Conservation (phyloP, 2,797 vertebrate genomes). For the Tokudaia muenninki region DNA sequence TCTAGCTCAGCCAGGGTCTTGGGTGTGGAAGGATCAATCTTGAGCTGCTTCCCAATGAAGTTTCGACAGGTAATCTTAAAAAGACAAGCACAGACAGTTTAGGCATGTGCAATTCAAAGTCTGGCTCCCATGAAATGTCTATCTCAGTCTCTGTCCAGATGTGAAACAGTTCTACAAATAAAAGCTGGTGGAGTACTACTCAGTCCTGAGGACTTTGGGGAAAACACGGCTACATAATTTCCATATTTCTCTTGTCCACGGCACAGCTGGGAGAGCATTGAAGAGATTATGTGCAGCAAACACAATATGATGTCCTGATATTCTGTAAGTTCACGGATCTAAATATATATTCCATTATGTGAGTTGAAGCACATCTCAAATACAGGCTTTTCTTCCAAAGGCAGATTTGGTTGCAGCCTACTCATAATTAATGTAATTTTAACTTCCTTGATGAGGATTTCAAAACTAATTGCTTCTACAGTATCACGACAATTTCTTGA, state of each 20-base stretch:
- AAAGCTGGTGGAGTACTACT: conserved; percentile 33
- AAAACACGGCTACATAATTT: conserved; percentile 2
- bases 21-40: conserved; percentile 72
- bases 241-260: conserved; percentile 59
- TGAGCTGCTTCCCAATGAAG: conserved; percentile 90
- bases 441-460: conserved; percentile 68
- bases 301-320: conserved; percentile 69
- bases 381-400: conserved; percentile 61
- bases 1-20: conserved; percentile 55
- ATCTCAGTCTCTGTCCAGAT: conserved; percentile 64
- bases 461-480: conserved; percentile 62
- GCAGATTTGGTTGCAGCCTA: conserved; percentile 48
- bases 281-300: conserved; percentile 63
- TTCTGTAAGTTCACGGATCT: conserved; percentile 60
- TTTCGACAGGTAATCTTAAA: conserved; percentile 92
- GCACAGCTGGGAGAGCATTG: conserved; percentile 76
- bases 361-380: conserved; percentile 69
- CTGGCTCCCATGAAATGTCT: conserved; percentile 57
- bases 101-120: conserved; percentile 53
- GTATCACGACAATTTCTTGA: conserved; percentile 53
- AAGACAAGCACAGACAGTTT: conserved; percentile 65
- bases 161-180: conserved; percentile 44
- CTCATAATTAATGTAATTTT: conserved; percentile 71
- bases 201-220: conserved; percentile 30
- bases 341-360: conserved; percentile 75